These are phyloP conservation scores for Tromatobia lineatoria DNA, from an alignment of 2,888 invertebrate genomes.

Conservation along the genomic window DNA sequence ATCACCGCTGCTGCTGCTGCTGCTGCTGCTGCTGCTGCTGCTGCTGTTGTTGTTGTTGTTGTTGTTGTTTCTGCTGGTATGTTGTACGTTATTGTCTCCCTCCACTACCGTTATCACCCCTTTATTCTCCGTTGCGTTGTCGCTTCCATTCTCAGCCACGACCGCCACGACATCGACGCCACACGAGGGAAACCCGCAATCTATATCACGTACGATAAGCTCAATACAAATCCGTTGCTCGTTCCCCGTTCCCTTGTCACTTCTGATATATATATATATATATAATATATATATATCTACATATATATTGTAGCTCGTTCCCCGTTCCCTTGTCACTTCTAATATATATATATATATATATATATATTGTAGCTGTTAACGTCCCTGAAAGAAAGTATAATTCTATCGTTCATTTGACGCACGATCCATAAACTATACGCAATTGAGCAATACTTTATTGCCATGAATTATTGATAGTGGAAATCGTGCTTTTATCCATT, in stretches of 20 bases:
- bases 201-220: conserved; percentile 5
- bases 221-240: neutral
- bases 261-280: neutral
- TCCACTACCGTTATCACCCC: neutral
- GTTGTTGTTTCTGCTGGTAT: neutral
- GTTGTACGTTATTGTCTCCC: neutral
- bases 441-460: neutral
- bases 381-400: neutral
- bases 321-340: neutral
- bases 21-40: neutral
- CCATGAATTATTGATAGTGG: conserved; percentile 29
- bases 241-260: neutral
- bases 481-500: neutral
- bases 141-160: neutral
- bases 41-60: neutral
- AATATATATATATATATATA: too few species aligned
- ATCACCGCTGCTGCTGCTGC: conserved; percentile 14
- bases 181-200: neutral
- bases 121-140: neutral
- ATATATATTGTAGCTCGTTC: too few species aligned
- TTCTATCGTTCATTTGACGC: neutral
- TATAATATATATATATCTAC: neutral
- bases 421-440: neutral
- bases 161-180: neutral
- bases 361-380: neutral